Evolutionary conservation across 2,888 invertebrate species (phyloP), one percentile per base, ranked within the genome.

Genomic region (Andrena dorsata): DNA sequence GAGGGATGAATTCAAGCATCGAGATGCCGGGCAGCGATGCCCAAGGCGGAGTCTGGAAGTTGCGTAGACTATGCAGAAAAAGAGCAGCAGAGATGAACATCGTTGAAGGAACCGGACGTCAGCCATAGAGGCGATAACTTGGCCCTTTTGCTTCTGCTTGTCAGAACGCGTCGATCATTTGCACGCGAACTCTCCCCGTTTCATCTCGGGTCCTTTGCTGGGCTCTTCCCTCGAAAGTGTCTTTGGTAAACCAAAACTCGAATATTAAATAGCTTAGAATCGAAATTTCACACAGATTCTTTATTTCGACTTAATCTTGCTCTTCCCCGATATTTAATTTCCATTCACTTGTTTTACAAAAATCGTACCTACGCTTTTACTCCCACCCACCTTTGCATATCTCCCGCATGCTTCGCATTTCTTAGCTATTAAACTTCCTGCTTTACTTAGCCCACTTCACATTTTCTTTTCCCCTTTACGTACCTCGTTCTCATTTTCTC

Each of bases 151-250:
- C 56, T 58, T 78, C 41, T 35, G 77, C 23, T 80, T 83, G 66
- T 58, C 47, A 51, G 77, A 84, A 84, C n/a, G 23, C 74, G 82
- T 82, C 76, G 80, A 85, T 72, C 72, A 47, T 76, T 70, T 64
- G 41, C 77, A 76, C 80, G 75, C 77, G 53, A 80, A 87, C 76
- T 71, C 28, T 58, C 7, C 30, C n/a, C 23, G 0, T 41, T n/a
- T 7, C 28, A 47, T 76, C 66, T 23, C 63, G 28, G 13, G 58
- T 68, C 66, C 56, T 56, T 41, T 16, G 0, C 16, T n/a, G 2
- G 2, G 13, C 56, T 41, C 13, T 41, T 64, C 30, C 28, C 16
- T 7, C 8, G 3, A 13, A 16, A 51, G 16, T 20, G 16, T 7
- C 60, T 41, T 41, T 65, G 20, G 6, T 30, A 28, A 20, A 16